These are phyloP conservation scores for Amiota communis DNA, from an alignment of 2,888 invertebrate species.

Conservation along the genomic window DNA sequence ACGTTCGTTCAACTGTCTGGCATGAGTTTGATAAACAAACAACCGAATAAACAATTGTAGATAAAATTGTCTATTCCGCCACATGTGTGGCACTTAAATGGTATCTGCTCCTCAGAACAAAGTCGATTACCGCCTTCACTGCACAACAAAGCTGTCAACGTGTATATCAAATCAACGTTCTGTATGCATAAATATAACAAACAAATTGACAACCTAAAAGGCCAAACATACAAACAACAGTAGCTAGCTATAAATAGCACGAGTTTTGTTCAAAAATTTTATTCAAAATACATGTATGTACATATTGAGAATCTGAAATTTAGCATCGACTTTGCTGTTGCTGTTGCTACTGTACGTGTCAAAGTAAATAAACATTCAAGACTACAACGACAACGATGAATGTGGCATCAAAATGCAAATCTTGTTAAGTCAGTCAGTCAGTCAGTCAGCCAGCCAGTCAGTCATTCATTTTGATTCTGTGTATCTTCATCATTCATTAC, in stretches of 20 bases:
- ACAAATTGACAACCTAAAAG: slow-evolving; percentile 29
- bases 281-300: no score
- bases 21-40: background rate
- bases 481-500: slow-evolving; percentile 29
- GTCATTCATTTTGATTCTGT: slow-evolving; percentile 22
- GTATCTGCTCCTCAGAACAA: slow-evolving; percentile 6
- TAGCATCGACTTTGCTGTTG: background rate
- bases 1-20: slow-evolving; percentile 29
- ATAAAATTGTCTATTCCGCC: slow-evolving; percentile 24
- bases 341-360: slow-evolving; percentile 43
- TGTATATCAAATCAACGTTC: slow-evolving; percentile 50
- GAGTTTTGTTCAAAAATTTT: slow-evolving; percentile 1
- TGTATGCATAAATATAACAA: slow-evolving; percentile 47
- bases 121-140: slow-evolving; percentile 26
- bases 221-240: slow-evolving; percentile 22
- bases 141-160: slow-evolving; percentile 57
- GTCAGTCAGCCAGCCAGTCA: no score
- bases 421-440: slow-evolving; percentile 26
- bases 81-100: slow-evolving; percentile 43
- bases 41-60: slow-evolving; percentile 43
- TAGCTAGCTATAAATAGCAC: slow-evolving; percentile 20
- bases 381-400: slow-evolving; percentile 34
- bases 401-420: slow-evolving; percentile 34
- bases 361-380: slow-evolving; percentile 56
- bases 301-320: no score